phyloP scores from a whole-genome alignment of 1,140 invertebrate species.

The Drepana arcuata region DNA sequence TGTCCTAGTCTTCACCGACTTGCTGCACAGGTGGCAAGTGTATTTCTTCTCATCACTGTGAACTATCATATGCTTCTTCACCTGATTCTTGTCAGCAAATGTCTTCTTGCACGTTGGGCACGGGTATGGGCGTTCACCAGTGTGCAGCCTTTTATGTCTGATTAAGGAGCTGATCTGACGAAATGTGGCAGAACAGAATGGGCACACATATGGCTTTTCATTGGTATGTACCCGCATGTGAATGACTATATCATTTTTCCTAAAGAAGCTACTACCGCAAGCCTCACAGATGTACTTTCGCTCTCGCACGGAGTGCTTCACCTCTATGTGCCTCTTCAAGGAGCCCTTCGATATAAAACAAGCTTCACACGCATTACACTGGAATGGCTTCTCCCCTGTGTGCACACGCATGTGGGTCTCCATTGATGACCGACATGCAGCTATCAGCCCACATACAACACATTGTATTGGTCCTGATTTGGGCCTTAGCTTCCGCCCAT shows the following conservation, averaged over 20 bases:
- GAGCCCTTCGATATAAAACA: conserved; percentile 65
- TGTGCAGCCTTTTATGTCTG: conserved; percentile 51
- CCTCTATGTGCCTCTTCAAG: conserved; percentile 68
- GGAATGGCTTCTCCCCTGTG: conserved; percentile 83
- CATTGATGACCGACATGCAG: conserved; percentile 61
- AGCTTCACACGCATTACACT: conserved; percentile 79
- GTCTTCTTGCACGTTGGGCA: conserved; percentile 55
- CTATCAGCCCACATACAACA: conserved; percentile 12
- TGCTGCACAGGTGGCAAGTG: conserved; percentile 33
- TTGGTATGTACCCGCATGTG: conserved; percentile 64
- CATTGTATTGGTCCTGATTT: conserved; percentile 11
- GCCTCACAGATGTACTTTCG: conserved; percentile 78
- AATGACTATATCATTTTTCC: conserved; percentile 66
- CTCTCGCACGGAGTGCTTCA: conserved; percentile 26
- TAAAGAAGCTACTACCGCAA: conserved; percentile 71
- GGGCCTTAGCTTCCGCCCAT: background rate
- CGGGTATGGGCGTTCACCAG: conserved; percentile 49
- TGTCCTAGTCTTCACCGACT: conserved; percentile 43
- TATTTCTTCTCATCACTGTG: conserved; percentile 47
- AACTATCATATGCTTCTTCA: conserved; percentile 65
- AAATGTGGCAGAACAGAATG: conserved; percentile 68
- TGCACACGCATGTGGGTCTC: conserved; percentile 86
- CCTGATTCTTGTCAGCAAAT: conserved; percentile 47
- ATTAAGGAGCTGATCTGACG: conserved; percentile 36
- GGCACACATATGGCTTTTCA: conserved; percentile 68